phyloP scores from a whole-genome alignment of 2,113 vertebrate genomes.

The Bambusicola thoracicus region DNA sequence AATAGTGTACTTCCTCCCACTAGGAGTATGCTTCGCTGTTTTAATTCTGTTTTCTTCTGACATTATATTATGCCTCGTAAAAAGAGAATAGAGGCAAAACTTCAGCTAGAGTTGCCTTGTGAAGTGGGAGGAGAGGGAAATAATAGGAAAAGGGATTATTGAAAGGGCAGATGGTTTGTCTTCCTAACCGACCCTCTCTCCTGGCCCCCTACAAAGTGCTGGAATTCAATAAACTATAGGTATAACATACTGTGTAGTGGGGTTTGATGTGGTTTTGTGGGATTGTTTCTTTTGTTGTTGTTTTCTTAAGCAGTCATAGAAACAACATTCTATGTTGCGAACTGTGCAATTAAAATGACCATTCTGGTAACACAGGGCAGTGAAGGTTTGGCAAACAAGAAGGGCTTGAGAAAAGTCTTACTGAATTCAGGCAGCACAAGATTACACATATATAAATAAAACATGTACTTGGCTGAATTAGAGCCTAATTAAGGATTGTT shows the following conservation, averaged over 20 bases:
- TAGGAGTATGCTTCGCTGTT: neutral
- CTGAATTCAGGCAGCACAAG: neutral
- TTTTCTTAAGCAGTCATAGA: fast-evolving
- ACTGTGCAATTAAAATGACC: neutral
- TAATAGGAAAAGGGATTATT: neutral
- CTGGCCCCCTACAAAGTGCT: neutral
- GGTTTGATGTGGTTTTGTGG: neutral
- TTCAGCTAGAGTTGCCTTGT: neutral
- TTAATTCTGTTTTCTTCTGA: slow-evolving; percentile 28
- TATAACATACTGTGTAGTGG: neutral
- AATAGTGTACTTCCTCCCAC: slow-evolving; percentile 9
- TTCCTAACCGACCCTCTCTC: neutral
- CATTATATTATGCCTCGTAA: neutral
- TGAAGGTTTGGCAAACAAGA: neutral
- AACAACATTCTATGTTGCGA: neutral
- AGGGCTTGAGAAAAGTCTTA: neutral
- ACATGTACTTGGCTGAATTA: neutral
- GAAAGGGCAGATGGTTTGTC: neutral
- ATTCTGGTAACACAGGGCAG: neutral
- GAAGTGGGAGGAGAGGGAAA: neutral
- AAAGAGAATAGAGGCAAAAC: neutral
- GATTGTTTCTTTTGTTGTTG: neutral
- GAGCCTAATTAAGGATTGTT: neutral
- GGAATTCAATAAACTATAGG: neutral
- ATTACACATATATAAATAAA: neutral